A percentile compares a stretch with the other conserved stretches of the same genome.
phyloP scores from a whole-genome alignment of 2,888 invertebrate species.

The Pristionchus exspectatus region DNA sequence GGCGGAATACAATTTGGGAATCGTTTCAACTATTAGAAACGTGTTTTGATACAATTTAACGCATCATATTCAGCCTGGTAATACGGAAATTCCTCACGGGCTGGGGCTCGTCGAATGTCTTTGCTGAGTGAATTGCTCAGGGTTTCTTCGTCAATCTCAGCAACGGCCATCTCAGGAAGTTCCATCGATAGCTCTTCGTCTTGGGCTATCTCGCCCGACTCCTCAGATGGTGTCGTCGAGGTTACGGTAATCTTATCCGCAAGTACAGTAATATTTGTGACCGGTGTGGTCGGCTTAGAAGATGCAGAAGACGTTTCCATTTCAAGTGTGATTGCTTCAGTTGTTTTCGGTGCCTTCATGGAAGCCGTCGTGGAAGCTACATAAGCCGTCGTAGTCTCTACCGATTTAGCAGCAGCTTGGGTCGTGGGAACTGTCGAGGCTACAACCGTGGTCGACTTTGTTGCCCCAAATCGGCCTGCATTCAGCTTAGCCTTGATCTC shows the following conservation, averaged over 20 bases:
- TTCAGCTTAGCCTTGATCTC: constrained; percentile 45
- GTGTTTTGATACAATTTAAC: neutral
- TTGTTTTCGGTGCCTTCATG: neutral
- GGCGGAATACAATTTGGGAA: neutral
- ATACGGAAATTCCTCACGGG: constrained; percentile 52
- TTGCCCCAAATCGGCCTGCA: neutral
- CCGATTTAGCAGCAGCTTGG: neutral
- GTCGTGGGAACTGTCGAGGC: neutral
- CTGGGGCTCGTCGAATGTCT: constrained; percentile 65
- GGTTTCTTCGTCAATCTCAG: constrained; percentile 40
- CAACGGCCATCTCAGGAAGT: neutral
- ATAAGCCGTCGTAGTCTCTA: neutral
- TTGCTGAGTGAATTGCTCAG: constrained; percentile 43
- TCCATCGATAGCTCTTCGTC: constrained; percentile 27
- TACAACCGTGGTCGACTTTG: neutral
- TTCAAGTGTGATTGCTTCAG: neutral
- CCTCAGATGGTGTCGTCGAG: neutral
- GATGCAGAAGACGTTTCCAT: neutral
- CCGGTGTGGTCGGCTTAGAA: neutral
- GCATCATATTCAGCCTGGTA: neutral
- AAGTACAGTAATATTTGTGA: neutral
- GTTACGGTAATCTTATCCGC: neutral
- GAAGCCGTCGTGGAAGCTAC: neutral
- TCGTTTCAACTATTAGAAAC: neutral
- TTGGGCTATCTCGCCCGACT: constrained; percentile 4